These are phyloP conservation scores for Gonioctena quinquepunctata DNA, from an alignment of 1,140 invertebrate species.

Conservation along the genomic window DNA sequence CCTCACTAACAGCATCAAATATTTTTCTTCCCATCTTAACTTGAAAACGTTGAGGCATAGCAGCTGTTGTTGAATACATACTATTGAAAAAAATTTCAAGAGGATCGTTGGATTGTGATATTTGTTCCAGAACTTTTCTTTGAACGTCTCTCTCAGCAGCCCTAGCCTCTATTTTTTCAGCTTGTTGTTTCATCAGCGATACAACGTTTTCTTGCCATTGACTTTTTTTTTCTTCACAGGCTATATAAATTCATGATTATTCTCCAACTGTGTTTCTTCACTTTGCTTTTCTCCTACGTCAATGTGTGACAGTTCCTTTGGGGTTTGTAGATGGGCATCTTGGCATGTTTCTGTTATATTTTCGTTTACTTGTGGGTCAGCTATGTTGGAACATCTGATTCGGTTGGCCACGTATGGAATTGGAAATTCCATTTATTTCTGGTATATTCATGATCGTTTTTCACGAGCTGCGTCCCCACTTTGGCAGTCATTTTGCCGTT, in stretches of 20 bases:
- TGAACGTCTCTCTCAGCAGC: not conserved
- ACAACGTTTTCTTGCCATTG: not conserved
- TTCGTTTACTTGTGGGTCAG: not conserved
- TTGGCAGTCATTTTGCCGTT: not conserved
- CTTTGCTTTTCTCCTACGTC: not conserved
- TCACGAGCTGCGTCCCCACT: not conserved
- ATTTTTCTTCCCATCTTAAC: not conserved
- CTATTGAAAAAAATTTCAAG: not conserved
- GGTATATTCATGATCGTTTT: not conserved
- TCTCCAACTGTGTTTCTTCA: not conserved
- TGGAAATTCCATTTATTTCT: not conserved
- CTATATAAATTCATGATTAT: not conserved
- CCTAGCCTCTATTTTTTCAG: not conserved
- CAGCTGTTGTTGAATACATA: not conserved
- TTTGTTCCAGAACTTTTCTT: not conserved
- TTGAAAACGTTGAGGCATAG: not conserved
- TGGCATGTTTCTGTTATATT: not conserved
- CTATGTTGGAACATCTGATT: not conserved
- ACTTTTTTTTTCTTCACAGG: not conserved
- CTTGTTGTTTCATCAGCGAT: not conserved
- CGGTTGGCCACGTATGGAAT: not conserved
- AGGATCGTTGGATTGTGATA: not conserved
- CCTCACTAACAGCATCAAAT: not conserved
- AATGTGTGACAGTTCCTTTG: not conserved
- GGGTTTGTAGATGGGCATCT: not conserved